Conservation (phyloP, 2,797 vertebrate genomes). For the Percopsis omiscomaycus region DNA sequence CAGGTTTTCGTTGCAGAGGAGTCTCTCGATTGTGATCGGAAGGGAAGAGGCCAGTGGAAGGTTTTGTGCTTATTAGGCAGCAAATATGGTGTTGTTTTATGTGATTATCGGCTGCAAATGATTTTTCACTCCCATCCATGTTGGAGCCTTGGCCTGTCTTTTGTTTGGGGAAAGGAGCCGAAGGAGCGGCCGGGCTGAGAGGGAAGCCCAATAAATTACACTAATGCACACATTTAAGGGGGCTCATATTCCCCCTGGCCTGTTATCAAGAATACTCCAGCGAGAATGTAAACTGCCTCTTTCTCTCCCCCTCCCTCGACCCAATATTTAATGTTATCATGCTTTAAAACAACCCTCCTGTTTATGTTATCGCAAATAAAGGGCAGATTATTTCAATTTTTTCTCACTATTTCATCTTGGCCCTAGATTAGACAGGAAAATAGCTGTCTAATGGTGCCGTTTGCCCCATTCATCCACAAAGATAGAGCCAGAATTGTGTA, state of each 20-base stretch:
- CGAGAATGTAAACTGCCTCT: slow-evolving; percentile 83
- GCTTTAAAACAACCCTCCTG: slow-evolving; percentile 69
- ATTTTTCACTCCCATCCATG: slow-evolving; percentile 78
- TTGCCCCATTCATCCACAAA: slow-evolving; percentile 67
- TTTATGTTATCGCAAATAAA: slow-evolving; percentile 75
- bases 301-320: slow-evolving; percentile 63
- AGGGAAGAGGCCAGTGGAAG: slow-evolving; percentile 90
- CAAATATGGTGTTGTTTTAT: slow-evolving; percentile 93
- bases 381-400: slow-evolving; percentile 74
- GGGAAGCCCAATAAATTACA: slow-evolving; percentile 80
- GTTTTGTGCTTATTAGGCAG: slow-evolving; percentile 94
- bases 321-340: slow-evolving; percentile 81
- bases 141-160: slow-evolving; percentile 75
- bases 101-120: slow-evolving; percentile 85
- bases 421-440: slow-evolving; percentile 67
- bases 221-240: slow-evolving; percentile 83
- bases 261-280: slow-evolving; percentile 77
- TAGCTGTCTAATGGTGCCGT: slow-evolving; percentile 69
- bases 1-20: slow-evolving; percentile 80
- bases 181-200: slow-evolving; percentile 72
- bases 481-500: slow-evolving; percentile 71
- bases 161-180: slow-evolving; percentile 72
- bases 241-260: slow-evolving; percentile 80
- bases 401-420: slow-evolving; percentile 71
- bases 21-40: slow-evolving; percentile 87